These are phyloP conservation scores for Caenorhabditis sp. DNA, from an alignment of 2,888 invertebrate genomes.

Conservation along the genomic window DNA sequence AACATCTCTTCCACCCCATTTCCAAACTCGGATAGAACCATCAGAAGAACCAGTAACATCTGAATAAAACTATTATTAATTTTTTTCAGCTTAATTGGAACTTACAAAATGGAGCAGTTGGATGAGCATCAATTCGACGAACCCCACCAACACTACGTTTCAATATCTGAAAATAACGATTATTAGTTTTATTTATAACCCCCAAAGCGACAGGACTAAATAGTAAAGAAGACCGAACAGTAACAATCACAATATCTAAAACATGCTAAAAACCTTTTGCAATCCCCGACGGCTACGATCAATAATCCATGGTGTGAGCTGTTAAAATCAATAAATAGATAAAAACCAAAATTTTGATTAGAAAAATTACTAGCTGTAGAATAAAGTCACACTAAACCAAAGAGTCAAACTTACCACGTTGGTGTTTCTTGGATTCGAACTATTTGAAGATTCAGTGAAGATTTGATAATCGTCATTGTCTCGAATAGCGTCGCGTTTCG, in stretches of 20 bases:
- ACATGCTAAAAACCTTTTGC: slow-evolving; percentile 71
- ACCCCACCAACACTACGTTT: slow-evolving; percentile 94
- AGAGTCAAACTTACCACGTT: slow-evolving; percentile 48
- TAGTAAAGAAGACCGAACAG: neutral
- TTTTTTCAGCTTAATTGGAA: slow-evolving; percentile 61
- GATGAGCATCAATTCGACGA: slow-evolving; percentile 93
- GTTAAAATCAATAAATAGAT: neutral
- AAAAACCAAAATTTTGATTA: slow-evolving; percentile 9
- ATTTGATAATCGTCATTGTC: slow-evolving; percentile 71
- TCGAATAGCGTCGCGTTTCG: slow-evolving; percentile 45
- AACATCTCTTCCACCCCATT: slow-evolving; percentile 90
- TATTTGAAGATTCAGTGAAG: slow-evolving; percentile 35
- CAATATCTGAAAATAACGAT: slow-evolving; percentile 79
- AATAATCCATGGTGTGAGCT: slow-evolving; percentile 84
- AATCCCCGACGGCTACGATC: slow-evolving; percentile 95
- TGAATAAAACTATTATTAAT: slow-evolving; percentile 24
- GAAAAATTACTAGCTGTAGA: neutral
- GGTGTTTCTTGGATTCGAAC: slow-evolving; percentile 22
- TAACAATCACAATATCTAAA: slow-evolving; percentile 11
- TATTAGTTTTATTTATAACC: neutral
- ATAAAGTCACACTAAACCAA: neutral
- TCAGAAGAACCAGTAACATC: slow-evolving; percentile 92
- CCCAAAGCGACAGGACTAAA: slow-evolving; percentile 6
- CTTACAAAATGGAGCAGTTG: slow-evolving; percentile 93
- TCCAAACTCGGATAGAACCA: slow-evolving; percentile 94